Percentiles rank a stretch among this genome's conserved stretches.
Conservation (phyloP, 1,140 invertebrate genomes). For the Hylyphantes graminicola region DNA sequence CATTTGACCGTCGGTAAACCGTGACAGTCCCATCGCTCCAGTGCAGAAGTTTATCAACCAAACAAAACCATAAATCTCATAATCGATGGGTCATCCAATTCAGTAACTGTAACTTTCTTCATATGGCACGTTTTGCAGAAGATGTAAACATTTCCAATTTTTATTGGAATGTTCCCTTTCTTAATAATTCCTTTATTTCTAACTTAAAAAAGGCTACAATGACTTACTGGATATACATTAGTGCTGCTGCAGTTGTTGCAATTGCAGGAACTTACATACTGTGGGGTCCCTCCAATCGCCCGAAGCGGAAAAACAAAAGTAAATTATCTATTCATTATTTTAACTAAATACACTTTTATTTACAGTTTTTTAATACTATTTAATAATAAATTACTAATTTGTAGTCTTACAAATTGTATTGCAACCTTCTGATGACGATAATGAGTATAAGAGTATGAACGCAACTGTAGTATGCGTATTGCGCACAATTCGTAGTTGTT, state of each 20-base stretch:
- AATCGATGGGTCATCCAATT: neutral
- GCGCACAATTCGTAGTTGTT: too few relatives aligned
- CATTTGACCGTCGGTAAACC: too few relatives aligned
- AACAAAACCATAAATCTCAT: neutral
- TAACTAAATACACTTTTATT: neutral
- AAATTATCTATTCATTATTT: conserved; percentile 5
- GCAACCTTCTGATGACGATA: too few relatives aligned
- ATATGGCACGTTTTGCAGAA: conserved; percentile 20
- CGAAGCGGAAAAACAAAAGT: conserved; percentile 47
- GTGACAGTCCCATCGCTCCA: too few relatives aligned
- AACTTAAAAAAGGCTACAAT: conserved; percentile 6
- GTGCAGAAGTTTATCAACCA: neutral
- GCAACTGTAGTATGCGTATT: too few relatives aligned
- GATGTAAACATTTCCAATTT: conserved; percentile 34
- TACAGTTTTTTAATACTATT: neutral
- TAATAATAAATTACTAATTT: too few relatives aligned
- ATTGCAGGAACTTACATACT: conserved; percentile 53
- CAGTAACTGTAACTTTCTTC: neutral
- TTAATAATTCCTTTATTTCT: conserved; percentile 26
- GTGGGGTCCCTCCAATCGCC: conserved; percentile 49
- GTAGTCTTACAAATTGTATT: too few relatives aligned
- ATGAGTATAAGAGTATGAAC: too few relatives aligned
- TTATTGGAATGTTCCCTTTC: conserved; percentile 24
- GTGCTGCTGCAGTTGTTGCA: conserved; percentile 36
- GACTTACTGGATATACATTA: conserved; percentile 40